These are phyloP conservation scores for Xiphias gladius DNA, from an alignment of 2,113 vertebrate genomes.

Conservation along the genomic window DNA sequence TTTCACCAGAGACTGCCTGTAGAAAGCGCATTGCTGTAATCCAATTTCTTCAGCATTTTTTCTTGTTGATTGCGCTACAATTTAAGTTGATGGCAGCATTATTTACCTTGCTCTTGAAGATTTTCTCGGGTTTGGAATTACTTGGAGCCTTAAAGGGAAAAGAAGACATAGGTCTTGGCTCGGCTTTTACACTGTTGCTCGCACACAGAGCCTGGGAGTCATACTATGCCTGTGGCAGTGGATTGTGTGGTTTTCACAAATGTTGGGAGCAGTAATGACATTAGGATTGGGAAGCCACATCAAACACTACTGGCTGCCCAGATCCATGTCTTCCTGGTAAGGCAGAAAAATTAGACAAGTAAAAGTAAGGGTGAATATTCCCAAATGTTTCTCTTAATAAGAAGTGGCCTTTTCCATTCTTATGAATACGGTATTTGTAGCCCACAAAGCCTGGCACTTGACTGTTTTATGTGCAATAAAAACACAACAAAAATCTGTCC, in stretches of 20 bases:
- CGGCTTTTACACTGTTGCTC: background rate
- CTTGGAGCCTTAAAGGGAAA: background rate
- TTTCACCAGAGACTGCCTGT: conserved; percentile 47
- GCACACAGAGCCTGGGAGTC: conserved; percentile 30
- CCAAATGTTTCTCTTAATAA: background rate
- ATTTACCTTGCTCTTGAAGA: conserved; percentile 1
- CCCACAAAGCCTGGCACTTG: background rate
- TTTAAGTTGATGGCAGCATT: conserved; percentile 20
- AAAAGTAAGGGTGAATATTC: conserved; percentile 24
- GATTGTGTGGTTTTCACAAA: conserved; percentile 40
- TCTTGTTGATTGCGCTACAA: conserved; percentile 44
- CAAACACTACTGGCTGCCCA: conserved; percentile 28
- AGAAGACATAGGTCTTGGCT: conserved; percentile 6
- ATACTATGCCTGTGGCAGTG: conserved; percentile 19
- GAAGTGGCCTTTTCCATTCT: conserved; percentile 9
- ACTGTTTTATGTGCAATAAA: conserved; percentile 25
- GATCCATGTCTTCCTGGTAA: conserved; percentile 58
- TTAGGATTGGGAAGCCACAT: conserved; percentile 64
- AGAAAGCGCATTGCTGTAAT: conserved; percentile 22
- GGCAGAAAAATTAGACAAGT: conserved; percentile 43
- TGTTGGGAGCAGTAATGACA: conserved; percentile 29
- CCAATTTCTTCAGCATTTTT: conserved; percentile 46
- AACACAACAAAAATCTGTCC: conserved; percentile 18
- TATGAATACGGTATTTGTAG: conserved; percentile 28
- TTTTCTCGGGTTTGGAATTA: conserved; percentile 3